Percentiles rank a stretch among this genome's conserved stretches.
Conservation (phyloP, 2,113 vertebrate genomes). For the Procavia capensis region DNA sequence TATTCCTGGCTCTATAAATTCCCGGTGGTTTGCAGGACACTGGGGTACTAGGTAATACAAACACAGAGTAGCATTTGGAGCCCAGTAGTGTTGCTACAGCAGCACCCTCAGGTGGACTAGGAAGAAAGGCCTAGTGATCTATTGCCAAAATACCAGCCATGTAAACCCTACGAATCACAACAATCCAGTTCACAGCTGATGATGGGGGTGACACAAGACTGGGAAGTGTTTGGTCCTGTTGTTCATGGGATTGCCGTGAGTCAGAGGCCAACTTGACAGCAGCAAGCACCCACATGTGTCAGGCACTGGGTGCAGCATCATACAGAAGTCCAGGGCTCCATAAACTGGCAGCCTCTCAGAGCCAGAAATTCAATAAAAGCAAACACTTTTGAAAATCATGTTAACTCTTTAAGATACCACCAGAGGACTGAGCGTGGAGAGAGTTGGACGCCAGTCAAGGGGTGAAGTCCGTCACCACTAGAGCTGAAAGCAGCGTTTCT, state of each 20-base stretch:
- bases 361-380: not conserved
- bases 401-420: not conserved
- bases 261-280: not conserved
- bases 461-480: not conserved
- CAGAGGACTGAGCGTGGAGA: too few species aligned
- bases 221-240: not conserved
- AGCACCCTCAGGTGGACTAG: not conserved
- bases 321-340: rapidly evolving
- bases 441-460: not conserved
- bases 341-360: not conserved
- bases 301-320: rapidly evolving
- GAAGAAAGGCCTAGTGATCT: not conserved
- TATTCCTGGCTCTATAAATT: not conserved
- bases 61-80: not conserved
- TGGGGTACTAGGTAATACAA: rapidly evolving
- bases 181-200: not conserved
- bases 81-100: not conserved
- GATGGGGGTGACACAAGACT: not conserved
- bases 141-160: not conserved
- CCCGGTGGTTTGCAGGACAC: not conserved
- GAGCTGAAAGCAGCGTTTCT: not conserved
- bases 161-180: not conserved
- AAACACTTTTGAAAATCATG: not conserved
- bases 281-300: too few species aligned
- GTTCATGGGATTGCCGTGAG: not conserved